Base-by-base conservation (phyloP, 2,797 vertebrate genomes). In the Anguilla obscura region DNA sequence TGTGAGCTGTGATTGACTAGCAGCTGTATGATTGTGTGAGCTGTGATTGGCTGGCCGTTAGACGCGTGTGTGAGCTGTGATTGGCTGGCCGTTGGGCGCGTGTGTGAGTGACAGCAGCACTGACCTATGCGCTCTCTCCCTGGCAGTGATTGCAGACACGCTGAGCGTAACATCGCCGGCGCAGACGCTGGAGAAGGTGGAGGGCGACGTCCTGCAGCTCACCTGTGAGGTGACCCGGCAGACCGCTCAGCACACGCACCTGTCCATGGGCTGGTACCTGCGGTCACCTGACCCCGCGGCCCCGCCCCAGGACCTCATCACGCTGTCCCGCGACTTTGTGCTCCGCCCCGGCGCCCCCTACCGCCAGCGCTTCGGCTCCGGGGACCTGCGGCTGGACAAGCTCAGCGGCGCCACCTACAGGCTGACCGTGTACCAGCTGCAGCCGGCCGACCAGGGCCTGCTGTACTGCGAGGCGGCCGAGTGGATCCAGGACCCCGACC, bases 401-500 rank as follows among this genome's bases (percentile, higher is more conserved):
- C 95, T 97, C 1, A 97, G 97, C 16, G 95, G 96, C 82, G 97
- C 96, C 16, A 93, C 97, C 85, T 98, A 97, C 91, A 96, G 97
- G 83, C 96, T 99, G 87, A 99, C 97, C 91, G 94, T 99, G 93
- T 98, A 98, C 93, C 98, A 97, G 94, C 95, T 99, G 86, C 98
- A 99, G 95, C 97, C 98, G 0, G 93, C 96, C 0, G 98, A 99
- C 95, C 97, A 98, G 92, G 98, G 98, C 50, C 96, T 97, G 92
- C 96, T 98, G 63, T 99, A 98, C 95, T 99, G 98, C 0, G 98
- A 99, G 94, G 98, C 98, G 0, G 95, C 97, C 0, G 98, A 99
- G 93, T 99, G 98, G 98, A 98, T 99, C 91, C 98, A 99, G 93
- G 98, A 99, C 87, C 93, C 98, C 0, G 98, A 99, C 3, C 95